Base-by-base conservation (phyloP, 2,113 vertebrate genomes). In the Pseudopodoces humilis region DNA sequence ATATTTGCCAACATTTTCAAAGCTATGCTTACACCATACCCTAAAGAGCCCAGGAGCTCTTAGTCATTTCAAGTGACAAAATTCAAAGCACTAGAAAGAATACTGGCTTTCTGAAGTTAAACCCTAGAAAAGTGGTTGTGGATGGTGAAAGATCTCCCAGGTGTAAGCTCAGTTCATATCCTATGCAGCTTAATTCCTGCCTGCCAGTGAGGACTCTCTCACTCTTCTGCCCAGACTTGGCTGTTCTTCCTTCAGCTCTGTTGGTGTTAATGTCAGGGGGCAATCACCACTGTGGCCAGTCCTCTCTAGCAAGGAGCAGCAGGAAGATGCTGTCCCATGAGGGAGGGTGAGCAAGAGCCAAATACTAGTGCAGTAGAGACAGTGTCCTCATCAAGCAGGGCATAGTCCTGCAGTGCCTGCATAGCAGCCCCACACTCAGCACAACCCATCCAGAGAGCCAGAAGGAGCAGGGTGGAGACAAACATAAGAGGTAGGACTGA, bases 1-100 rank as follows among this genome's bases (percentile, higher is more conserved):
- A 67, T 11, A 63, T 78, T 65, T 46, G 19, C n/a, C 46, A 94
- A 46, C 20, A n/a, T 78, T 95, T 94, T 91, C 46, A 84, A 86
- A 86, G 41, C 52, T 41, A 6, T 53, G 17, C 11, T 31, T 68
- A 46, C 13, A 31, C 18, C 8, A 15, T 70, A 46, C 13, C 17
- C 39, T 64, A 37, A 94, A 94, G 93, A 41, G 24, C 62, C 72
- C 24, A 68, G 39, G 41, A 90, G 65, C 59, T 87, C 82, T 68
- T 60, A 72, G 58, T 93, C 53, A 68, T n/a, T 78, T 75, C 31
- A 64, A 76, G n/a, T 22, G 70, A 84, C 13, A 50, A 60, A 87
- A 63, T 56, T 71, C 74, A 88, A 89, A 86, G 35, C 56, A 79
- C 31, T 50, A 35, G 35, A 33, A 59, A 24, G 71, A 88, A 83